Evolutionary conservation across 1,140 invertebrate genomes (phyloP).

Genomic region (Drosophila ambigua): DNA sequence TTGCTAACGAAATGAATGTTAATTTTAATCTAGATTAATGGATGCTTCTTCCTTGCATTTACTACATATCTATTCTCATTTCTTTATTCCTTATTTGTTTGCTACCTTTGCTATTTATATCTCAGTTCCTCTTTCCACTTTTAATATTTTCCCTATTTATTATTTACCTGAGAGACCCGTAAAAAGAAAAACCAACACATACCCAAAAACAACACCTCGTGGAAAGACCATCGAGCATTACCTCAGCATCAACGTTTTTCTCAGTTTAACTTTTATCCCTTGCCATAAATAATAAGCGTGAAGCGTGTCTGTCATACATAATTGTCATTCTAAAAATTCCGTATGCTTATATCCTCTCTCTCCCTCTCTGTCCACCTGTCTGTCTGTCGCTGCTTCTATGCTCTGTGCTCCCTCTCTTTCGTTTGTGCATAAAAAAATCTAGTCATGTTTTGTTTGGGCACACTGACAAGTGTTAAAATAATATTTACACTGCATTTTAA

Average conservation of each 20-base stretch:
- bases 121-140: too few relatives aligned
- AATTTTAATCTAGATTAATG: too few relatives aligned
- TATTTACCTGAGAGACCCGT: too few relatives aligned
- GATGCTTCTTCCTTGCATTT: too few relatives aligned
- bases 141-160: too few relatives aligned
- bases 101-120: too few relatives aligned
- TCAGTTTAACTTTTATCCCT: slow-evolving; percentile 22
- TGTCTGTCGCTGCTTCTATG: slow-evolving; percentile 1
- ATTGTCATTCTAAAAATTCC: slow-evolving; percentile 36
- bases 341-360: slow-evolving; percentile 4
- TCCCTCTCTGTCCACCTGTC: not conserved
- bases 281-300: slow-evolving; percentile 48
- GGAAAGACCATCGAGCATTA: not conserved
- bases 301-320: slow-evolving; percentile 17
- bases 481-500: slow-evolving; percentile 61
- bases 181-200: too few relatives aligned
- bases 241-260: slow-evolving; percentile 16
- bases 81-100: too few relatives aligned
- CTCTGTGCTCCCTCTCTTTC: not conserved
- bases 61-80: too few relatives aligned
- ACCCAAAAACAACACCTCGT: too few relatives aligned
- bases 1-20: too few relatives aligned
- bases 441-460: slow-evolving; percentile 41
- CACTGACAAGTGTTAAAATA: slow-evolving; percentile 58
- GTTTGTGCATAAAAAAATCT: slow-evolving; percentile 11